A percentile compares a stretch with the other conserved stretches of the same genome.
phyloP scores from a whole-genome alignment of 1,140 invertebrate genomes.

The Phymorhynchus buccinoides region DNA sequence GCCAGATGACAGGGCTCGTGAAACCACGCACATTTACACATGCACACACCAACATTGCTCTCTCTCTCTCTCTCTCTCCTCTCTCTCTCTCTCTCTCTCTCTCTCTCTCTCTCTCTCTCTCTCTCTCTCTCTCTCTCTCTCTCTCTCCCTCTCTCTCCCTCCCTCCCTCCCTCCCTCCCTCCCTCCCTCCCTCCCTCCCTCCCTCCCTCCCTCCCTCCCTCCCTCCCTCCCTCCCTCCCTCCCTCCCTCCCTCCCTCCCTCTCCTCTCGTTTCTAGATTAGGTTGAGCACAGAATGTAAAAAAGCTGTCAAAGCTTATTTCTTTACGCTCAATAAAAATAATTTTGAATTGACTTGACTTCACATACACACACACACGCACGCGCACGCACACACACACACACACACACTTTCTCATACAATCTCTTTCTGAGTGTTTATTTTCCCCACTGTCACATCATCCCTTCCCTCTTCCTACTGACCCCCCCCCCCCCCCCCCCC shows the following conservation, averaged over 20 bases:
- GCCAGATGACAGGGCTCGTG: no score
- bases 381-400: neutral
- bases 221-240: neutral
- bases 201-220: neutral
- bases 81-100: neutral
- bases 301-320: no score
- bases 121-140: neutral
- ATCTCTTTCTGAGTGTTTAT: no score
- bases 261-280: neutral
- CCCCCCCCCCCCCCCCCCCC: no score
- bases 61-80: neutral
- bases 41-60: neutral
- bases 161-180: neutral
- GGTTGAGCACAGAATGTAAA: no score
- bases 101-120: no score
- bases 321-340: no score
- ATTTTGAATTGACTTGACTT: no score
- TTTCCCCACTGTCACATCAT: no score
- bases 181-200: neutral
- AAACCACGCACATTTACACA: neutral
- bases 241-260: neutral
- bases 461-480: no score
- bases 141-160: neutral
- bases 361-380: constrained; percentile 3
- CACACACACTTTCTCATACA: neutral